Evolutionary conservation across 2,888 invertebrate species (phyloP), one percentile per base, ranked within the genome.

Genomic region (Dastarcus helophoroides): DNA sequence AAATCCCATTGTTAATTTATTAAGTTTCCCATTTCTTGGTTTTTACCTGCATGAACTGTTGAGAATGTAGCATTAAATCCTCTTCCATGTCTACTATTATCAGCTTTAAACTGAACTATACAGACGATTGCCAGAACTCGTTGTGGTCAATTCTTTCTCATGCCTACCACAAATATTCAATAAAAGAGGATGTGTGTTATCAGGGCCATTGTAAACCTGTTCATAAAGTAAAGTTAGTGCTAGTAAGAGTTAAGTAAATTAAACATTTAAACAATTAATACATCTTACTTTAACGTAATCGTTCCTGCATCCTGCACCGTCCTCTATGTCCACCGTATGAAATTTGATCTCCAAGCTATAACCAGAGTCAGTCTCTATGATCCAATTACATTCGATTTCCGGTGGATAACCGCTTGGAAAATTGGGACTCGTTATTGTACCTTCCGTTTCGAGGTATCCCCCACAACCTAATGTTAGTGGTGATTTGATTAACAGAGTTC

Each of bases 381-480:
- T 62, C 91, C 91, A 95, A 9, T 64, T 63, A 52, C 94, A 94
- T 36, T 80, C 72, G 35, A 71, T 67, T 39, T 70, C 67, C 3
- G 61, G 54, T 3, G 79, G 76, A 56, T 93, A 94, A 5, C 57
- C 48, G 0, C 64, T 47, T 0, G 93, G 93, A 68, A 77, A 91
- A 32, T 76, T 74, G 0, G 93, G 93, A 5, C 85, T 80, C 38
- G 63, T 67, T n/a, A 93, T 67, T 6, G 65, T 56, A 1, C 93
- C 94, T 10, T 68, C 51, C 23, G 74, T 70, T 13, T 70, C 68
- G 41, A 73, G 76, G 22, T 66, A 65, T 1, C 81, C 82, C 3
- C 88, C 88, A 56, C 94, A 94, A 24, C 64, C 72, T 73, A 46
- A n/a, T n/a, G n/a, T n/a, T n/a, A n/a, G n/a, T n/a, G n/a, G n/a